Evolutionary conservation across 1,140 invertebrate genomes (phyloP).

Genomic region (Drosophila baimaii): DNA sequence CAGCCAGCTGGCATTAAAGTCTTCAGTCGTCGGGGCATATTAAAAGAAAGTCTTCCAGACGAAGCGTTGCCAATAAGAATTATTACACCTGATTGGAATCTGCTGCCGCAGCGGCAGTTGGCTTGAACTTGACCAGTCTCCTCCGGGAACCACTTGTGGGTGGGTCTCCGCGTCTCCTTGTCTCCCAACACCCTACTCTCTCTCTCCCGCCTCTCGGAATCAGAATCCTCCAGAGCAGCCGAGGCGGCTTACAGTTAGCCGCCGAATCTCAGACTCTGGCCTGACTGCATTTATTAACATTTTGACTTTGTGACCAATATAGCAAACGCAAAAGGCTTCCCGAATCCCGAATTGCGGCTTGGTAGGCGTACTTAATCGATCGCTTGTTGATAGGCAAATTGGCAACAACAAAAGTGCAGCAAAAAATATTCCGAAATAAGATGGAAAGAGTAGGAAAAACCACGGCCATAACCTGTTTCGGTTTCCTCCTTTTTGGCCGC

Average conservation of each 20-base stretch:
- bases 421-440: constrained; percentile 17
- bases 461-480: constrained; percentile 70
- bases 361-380: constrained; percentile 84
- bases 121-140: constrained; percentile 76
- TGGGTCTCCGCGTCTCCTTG: constrained; percentile 47
- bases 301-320: constrained; percentile 84
- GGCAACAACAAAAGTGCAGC: constrained; percentile 65
- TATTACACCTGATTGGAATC: constrained; percentile 85
- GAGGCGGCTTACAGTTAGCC: constrained; percentile 27
- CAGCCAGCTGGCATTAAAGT: constrained; percentile 12
- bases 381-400: constrained; percentile 84
- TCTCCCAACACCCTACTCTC: not conserved
- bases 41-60: constrained; percentile 75
- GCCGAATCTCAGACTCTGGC: constrained; percentile 6
- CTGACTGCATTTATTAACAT: constrained; percentile 82
- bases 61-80: constrained; percentile 84
- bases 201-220: constrained; percentile 8
- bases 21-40: constrained; percentile 67
- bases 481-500: constrained; percentile 29
- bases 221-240: constrained; percentile 35
- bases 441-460: constrained; percentile 8
- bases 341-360: constrained; percentile 39
- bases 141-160: constrained; percentile 45
- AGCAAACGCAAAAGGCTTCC: constrained; percentile 45
- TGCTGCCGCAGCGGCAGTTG: constrained; percentile 59